Conservation (phyloP, 2,888 invertebrate species). For the Epinotia ramella region DNA sequence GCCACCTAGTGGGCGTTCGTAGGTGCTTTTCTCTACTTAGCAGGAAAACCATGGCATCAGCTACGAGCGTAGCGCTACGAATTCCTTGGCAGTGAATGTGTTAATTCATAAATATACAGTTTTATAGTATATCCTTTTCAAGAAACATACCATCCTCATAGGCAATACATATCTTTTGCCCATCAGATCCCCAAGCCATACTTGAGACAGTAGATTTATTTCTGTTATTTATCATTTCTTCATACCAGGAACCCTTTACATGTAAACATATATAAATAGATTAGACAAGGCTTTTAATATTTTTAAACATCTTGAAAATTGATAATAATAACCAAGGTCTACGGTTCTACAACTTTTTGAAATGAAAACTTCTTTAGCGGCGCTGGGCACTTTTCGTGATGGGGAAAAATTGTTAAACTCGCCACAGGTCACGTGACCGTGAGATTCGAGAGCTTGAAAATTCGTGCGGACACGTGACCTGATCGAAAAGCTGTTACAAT, state of each 20-base stretch:
- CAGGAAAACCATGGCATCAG: no score
- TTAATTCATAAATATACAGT: no score
- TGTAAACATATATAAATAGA: slow-evolving; percentile 3
- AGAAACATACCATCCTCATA: slow-evolving; percentile 95
- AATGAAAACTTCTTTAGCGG: no score
- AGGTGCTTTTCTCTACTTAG: no score
- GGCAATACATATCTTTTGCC: slow-evolving; percentile 98
- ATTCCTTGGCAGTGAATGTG: background rate
- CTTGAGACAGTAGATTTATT: slow-evolving; percentile 98
- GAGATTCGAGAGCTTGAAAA: no score
- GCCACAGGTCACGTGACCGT: no score
- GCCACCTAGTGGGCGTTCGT: no score
- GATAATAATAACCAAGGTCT: background rate
- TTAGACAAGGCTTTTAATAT: background rate
- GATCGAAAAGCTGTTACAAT: no score
- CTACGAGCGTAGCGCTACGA: slow-evolving; percentile 15
- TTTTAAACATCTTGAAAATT: background rate
- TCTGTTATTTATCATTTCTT: slow-evolving; percentile 99
- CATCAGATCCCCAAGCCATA: slow-evolving; percentile 99
- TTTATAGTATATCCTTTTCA: background rate
- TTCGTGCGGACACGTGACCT: no score
- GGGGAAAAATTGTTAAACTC: no score
- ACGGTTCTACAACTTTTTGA: no score
- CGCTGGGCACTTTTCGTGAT: no score
- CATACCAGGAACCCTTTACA: slow-evolving; percentile 96